Evolutionary conservation across 2,113 vertebrate genomes (phyloP), one percentile per base, ranked within the genome.

Genomic region (Vulpes lagopus): DNA sequence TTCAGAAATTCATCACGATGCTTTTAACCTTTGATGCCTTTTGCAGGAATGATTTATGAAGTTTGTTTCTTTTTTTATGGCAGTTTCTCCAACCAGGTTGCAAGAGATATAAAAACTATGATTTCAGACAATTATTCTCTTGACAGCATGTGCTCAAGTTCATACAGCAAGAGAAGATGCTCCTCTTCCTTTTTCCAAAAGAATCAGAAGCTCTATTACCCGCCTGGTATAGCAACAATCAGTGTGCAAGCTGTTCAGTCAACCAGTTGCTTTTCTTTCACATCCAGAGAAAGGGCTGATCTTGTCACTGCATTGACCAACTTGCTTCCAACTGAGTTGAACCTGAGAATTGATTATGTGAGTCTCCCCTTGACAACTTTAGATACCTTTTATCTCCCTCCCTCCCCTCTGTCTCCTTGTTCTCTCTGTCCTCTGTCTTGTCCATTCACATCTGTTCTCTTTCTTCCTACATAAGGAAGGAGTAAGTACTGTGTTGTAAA

Each of bases 21-120:
- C 91, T 96, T 95, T 98, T 98, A 98, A 98, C 93, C 94, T 98
- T 96, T 98, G 82, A 82, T 97, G 62, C n/a, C 96, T 98, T 98
- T 97, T 91, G 38, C n/a, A 80, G 51, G 67, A 92, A 59, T 97
- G 79, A 97, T 98, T 98, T 97, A 94, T 98, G 64, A 80, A 94
- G 74, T 97, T 89, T 98, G 53, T 89, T 89, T 97, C 67, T 97
- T 98, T 97, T 97, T 97, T 97, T 89, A 95, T 93, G 30, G 78
- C 3, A 23, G 43, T n/a, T 90, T 98, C 97, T 97, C 86, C 74
- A 95, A 43, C 38, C 5, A 94, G 32, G 22, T 90, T 96, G 60
- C 86, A 91, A 95, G 96, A 98, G 93, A 85, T 85, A 82, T 14
- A 79, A 97, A 84, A 74, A 97, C 30, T 95, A 30, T 96, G 73